These are phyloP conservation scores for Synergus laeviventris DNA, from an alignment of 2,888 invertebrate genomes.

Conservation along the genomic window DNA sequence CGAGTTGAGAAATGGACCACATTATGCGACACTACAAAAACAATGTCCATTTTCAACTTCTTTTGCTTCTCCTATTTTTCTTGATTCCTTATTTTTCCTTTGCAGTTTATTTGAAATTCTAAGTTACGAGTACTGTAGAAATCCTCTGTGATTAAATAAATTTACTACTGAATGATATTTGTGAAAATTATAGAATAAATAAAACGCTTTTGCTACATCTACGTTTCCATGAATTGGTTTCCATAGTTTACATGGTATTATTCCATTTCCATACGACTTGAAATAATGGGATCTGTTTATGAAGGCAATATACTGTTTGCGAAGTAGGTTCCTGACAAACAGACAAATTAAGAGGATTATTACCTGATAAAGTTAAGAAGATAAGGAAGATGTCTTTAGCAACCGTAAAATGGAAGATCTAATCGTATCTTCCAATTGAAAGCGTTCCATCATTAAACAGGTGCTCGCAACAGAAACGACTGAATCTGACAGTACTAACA, in stretches of 20 bases:
- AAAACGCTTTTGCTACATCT: no score
- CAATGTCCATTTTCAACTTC: constrained; percentile 19
- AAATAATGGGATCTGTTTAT: no score
- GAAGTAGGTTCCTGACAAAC: background rate
- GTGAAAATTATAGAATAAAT: no score
- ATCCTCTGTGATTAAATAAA: no score
- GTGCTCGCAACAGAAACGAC: constrained; percentile 20
- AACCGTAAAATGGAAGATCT: constrained; percentile 2
- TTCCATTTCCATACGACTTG: no score
- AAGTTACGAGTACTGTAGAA: no score
- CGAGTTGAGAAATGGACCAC: constrained; percentile 33
- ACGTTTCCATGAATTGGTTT: no score
- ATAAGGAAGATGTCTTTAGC: constrained; percentile 20
- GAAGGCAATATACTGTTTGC: background rate
- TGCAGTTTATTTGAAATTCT: background rate
- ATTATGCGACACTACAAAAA: constrained; percentile 29
- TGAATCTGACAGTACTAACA: constrained; percentile 22
- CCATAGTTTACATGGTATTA: no score
- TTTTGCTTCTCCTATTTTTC: background rate
- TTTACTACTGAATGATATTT: no score
- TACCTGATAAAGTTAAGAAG: constrained; percentile 1
- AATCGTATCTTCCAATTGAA: constrained; percentile 20
- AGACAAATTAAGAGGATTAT: constrained; percentile 1
- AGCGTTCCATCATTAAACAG: constrained; percentile 16
- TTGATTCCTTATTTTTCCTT: background rate